A percentile compares a stretch with the other conserved stretches of the same genome.
These are phyloP conservation scores for Boleophthalmus pectinirostris DNA, from an alignment of 2,113 vertebrate genomes.

Conservation along the genomic window DNA sequence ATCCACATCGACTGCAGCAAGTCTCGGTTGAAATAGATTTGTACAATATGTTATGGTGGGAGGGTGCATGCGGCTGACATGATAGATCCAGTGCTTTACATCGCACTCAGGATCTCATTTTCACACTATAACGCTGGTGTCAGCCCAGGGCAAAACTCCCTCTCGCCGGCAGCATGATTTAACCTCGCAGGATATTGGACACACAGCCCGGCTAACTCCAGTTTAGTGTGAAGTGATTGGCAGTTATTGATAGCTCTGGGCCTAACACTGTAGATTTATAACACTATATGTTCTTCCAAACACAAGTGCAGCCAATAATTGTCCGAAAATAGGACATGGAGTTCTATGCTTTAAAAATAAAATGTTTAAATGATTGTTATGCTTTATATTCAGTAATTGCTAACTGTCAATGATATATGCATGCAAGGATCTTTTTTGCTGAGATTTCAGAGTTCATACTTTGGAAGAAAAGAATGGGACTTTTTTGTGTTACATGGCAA, in stretches of 20 bases:
- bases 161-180: background rate
- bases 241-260: constrained; percentile 24
- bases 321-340: background rate
- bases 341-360: constrained; percentile 2
- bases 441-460: no score
- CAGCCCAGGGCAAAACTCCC: constrained; percentile 13
- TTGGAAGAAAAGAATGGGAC: no score
- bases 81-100: constrained; percentile 17
- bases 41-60: constrained; percentile 29
- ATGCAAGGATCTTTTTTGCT: no score
- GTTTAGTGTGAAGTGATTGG: constrained; percentile 8
- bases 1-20: constrained; percentile 25
- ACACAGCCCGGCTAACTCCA: constrained; percentile 24
- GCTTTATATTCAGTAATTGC: background rate
- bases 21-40: constrained; percentile 39
- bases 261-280: constrained; percentile 2
- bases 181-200: constrained; percentile 3
- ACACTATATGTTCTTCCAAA: constrained; percentile 10
- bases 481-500: no score
- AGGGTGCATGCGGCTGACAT: constrained; percentile 43
- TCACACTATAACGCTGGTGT: constrained; percentile 6
- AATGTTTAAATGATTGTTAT: constrained; percentile 10
- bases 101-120: constrained; percentile 21
- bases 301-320: background rate
- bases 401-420: no score